Evolutionary conservation across 2,888 invertebrate genomes (phyloP).

Genomic region (Artemia sinica): DNA sequence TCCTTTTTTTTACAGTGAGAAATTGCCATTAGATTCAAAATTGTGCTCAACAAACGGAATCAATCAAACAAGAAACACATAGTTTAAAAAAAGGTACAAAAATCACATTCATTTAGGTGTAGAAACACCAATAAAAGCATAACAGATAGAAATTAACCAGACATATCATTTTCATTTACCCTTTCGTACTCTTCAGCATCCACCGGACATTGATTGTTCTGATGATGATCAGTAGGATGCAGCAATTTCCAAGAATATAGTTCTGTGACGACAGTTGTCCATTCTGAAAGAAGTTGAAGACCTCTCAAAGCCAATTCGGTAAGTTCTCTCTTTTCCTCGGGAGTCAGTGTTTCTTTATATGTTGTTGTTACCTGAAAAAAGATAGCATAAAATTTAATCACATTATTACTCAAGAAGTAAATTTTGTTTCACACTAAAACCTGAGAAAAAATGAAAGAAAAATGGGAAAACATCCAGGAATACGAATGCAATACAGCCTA

Average conservation of each 20-base stretch:
- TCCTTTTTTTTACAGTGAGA: no score
- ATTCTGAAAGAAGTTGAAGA: constrained; percentile 77
- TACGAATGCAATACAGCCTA: no score
- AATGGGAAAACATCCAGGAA: no score
- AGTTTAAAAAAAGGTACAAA: no score
- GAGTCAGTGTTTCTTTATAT: constrained; percentile 78
- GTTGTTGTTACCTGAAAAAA: constrained; percentile 58
- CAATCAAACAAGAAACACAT: not conserved
- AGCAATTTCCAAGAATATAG: constrained; percentile 93
- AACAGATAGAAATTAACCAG: not conserved
- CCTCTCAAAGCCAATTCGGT: constrained; percentile 79
- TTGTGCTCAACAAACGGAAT: not conserved
- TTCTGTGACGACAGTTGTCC: constrained; percentile 93
- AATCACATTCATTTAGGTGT: no score
- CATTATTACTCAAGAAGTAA: no score
- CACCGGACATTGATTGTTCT: constrained; percentile 79
- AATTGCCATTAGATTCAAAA: no score
- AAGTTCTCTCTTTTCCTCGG: constrained; percentile 75
- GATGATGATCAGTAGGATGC: constrained; percentile 92
- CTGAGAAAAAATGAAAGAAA: no score
- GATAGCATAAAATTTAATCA: not conserved
- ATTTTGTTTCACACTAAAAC: no score
- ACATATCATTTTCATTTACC: constrained; percentile 34
- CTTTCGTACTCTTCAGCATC: constrained; percentile 97
- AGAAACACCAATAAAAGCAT: no score